phyloP scores from a whole-genome alignment of 2,797 vertebrate genomes.

The Xiphorhynchus erythropygius region DNA sequence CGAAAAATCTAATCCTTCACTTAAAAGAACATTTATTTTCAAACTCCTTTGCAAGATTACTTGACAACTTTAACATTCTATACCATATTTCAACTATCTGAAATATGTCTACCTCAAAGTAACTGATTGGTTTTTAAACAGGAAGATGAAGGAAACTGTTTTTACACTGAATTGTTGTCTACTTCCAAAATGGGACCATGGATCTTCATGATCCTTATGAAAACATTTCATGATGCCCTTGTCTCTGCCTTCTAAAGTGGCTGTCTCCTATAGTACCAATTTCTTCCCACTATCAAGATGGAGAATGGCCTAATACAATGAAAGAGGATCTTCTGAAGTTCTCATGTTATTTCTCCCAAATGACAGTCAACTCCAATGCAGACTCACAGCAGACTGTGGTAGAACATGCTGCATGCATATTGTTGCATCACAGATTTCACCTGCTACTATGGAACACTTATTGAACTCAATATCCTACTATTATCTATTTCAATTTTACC shows the following conservation, averaged over 20 bases:
- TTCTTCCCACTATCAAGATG: background rate
- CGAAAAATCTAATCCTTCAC: background rate
- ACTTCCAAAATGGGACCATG: background rate
- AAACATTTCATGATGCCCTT: background rate
- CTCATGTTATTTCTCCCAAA: background rate
- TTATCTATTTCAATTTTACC: background rate
- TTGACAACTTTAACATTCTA: background rate
- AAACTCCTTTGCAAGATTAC: background rate
- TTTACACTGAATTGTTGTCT: background rate
- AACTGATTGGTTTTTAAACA: background rate
- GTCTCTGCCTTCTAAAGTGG: background rate
- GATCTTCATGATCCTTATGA: background rate
- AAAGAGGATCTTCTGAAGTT: background rate
- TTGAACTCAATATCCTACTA: background rate
- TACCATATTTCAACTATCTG: background rate
- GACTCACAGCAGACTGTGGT: background rate
- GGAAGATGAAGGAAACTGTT: background rate
- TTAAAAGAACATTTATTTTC: background rate
- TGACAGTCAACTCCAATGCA: background rate
- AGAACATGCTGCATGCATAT: background rate
- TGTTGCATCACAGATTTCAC: background rate
- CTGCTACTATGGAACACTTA: background rate
- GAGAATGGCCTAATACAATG: background rate
- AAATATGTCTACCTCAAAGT: background rate
- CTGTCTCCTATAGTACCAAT: background rate